Evolutionary conservation across 23 tunicate species (phyloP), one percentile per base, ranked within the genome.

Genomic region (Styela plicata): DNA sequence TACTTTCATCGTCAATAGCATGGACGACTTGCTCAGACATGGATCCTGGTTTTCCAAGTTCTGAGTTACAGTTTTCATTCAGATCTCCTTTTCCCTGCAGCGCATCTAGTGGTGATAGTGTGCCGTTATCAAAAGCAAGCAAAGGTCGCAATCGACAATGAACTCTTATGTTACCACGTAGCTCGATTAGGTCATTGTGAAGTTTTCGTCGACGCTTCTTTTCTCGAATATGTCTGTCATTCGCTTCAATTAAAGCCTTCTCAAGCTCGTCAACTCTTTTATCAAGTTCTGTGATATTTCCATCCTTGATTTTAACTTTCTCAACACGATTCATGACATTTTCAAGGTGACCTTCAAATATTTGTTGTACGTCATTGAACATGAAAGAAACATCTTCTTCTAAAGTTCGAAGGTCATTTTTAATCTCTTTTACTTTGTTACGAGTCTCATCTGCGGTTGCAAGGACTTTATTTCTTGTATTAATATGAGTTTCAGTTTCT

Each of bases 141-240:
- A 77, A 53, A 69, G 92, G 92, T 52, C 92, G 81, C 21, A 88
- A 27, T 30, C 92, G 35, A 61, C 92, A 88, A 34, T 88, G 92
- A 32, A 88, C 92, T 75, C 92, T 37, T 22, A 88, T 88, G 69
- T 88, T 88, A 24, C 92, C 92, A 20, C 92, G 83, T 24, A 88
- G 26, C 69, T 88, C 89, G 1, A 88, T 86, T 34, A 88, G 31
- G 22, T 74, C 69, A 33, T 88, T 88, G 29, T 88, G 92, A n/a
- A 88, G 80, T 66, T 83, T 64, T 30, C 81, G 75, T 29, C 92
- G n/a, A 24, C 79, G 22, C 31, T 76, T 52, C 34, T 88, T 88
- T 69, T 88, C 92, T 27, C 76, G 65, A 0, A 22, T n/a, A 83
- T 88, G 82, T 3, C 52, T 25, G 0, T 80, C 83, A 64, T 80